These are phyloP conservation scores for Caerostris darwini DNA, from an alignment of 1,140 invertebrate species.

Conservation along the genomic window DNA sequence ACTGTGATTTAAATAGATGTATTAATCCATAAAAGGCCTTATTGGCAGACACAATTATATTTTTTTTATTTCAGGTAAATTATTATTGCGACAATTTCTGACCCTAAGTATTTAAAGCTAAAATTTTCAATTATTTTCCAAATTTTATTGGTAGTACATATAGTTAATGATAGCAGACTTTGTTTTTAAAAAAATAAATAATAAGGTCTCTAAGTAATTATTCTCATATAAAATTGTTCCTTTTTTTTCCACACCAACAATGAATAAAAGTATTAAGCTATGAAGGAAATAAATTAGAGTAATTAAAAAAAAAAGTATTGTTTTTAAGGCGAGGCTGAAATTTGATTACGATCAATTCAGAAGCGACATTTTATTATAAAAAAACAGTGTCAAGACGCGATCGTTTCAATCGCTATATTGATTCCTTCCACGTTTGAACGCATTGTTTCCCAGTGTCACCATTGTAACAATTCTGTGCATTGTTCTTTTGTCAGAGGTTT, in stretches of 20 bases:
- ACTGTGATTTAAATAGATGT: too few species aligned
- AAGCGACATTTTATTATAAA: neutral
- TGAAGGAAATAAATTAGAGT: neutral
- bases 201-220: neutral
- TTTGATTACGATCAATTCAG: neutral
- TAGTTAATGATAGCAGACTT: neutral
- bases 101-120: too few species aligned
- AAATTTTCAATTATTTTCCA: too few species aligned
- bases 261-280: neutral
- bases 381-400: conserved; percentile 25
- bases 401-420: conserved; percentile 1
- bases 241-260: neutral
- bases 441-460: neutral
- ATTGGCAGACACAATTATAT: too few species aligned
- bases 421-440: neutral
- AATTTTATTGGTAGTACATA: too few species aligned
- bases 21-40: too few species aligned
- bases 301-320: conserved; percentile 12
- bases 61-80: too few species aligned
- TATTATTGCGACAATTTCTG: too few species aligned
- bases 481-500: neutral
- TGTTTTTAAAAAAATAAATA: neutral
- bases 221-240: neutral
- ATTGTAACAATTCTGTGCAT: neutral
- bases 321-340: neutral